Evolutionary conservation across 2,888 invertebrate species (phyloP).

Genomic region (Andrena chrysosceles): DNA sequence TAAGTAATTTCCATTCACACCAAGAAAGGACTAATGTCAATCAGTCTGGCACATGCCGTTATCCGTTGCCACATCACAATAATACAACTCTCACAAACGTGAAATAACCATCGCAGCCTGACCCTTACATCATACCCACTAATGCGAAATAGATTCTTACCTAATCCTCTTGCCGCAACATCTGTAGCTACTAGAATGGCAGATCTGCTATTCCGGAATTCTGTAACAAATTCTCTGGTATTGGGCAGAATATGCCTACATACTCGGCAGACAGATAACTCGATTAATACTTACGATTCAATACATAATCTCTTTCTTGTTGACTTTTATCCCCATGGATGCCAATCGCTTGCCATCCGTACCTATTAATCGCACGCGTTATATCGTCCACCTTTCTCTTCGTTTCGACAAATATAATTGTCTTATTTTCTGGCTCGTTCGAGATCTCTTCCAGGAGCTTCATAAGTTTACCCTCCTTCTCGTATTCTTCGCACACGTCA

Average conservation of each 20-base stretch:
- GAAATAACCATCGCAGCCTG: slow-evolving; percentile 85
- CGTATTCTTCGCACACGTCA: slow-evolving; percentile 88
- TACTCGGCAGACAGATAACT: not conserved
- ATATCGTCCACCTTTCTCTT: slow-evolving; percentile 89
- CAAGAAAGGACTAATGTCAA: slow-evolving; percentile 79
- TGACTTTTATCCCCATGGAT: slow-evolving; percentile 90
- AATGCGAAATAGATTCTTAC: slow-evolving; percentile 82
- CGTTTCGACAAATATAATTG: slow-evolving; percentile 89
- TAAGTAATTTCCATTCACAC: slow-evolving; percentile 68
- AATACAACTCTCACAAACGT: slow-evolving; percentile 77
- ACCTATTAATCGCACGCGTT: slow-evolving; percentile 87
- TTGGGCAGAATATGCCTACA: slow-evolving; percentile 14
- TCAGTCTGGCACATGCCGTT: slow-evolving; percentile 85
- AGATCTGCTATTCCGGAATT: slow-evolving; percentile 87
- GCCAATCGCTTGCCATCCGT: slow-evolving; percentile 86
- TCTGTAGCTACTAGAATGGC: slow-evolving; percentile 89
- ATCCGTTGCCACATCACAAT: slow-evolving; percentile 83
- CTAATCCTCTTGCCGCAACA: slow-evolving; percentile 88
- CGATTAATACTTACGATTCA: slow-evolving; percentile 83
- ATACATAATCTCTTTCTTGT: slow-evolving; percentile 88
- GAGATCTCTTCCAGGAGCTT: slow-evolving; percentile 88
- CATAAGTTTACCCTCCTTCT: slow-evolving; percentile 87
- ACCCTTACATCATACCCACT: slow-evolving; percentile 83
- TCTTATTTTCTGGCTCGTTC: slow-evolving; percentile 88
- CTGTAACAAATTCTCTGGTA: slow-evolving; percentile 68